These are phyloP conservation scores for Nannoperca australis DNA, from an alignment of 2,797 vertebrate species.

Conservation along the genomic window DNA sequence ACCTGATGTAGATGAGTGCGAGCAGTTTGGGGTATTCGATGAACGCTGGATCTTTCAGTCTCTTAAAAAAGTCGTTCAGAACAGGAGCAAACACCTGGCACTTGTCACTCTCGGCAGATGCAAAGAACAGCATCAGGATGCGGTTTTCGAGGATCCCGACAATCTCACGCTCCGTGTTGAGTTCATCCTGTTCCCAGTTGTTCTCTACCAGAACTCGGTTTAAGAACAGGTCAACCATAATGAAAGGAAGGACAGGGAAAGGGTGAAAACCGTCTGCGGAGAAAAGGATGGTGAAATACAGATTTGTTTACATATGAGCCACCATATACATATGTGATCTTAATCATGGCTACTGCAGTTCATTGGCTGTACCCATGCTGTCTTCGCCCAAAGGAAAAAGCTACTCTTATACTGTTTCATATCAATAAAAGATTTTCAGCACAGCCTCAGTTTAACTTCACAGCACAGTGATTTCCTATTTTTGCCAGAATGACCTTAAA, in stretches of 20 bases:
- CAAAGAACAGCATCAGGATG: slow-evolving; percentile 88
- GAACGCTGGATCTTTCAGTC: slow-evolving; percentile 87
- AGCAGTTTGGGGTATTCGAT: slow-evolving; percentile 87
- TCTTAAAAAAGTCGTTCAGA: slow-evolving; percentile 87
- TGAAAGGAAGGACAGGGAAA: neutral
- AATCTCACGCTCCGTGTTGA: slow-evolving; percentile 88
- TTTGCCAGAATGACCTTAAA: neutral
- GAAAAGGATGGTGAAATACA: neutral
- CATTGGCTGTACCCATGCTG: neutral
- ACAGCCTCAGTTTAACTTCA: slow-evolving; percentile 3
- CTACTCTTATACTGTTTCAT: neutral
- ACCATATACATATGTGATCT: neutral
- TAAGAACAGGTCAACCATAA: slow-evolving; percentile 88
- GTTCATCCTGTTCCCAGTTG: slow-evolving; percentile 86
- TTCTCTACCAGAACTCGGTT: slow-evolving; percentile 85
- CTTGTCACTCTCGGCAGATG: slow-evolving; percentile 64
- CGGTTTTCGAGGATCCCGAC: slow-evolving; percentile 85
- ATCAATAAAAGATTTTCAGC: slow-evolving; percentile 4
- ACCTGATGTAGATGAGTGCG: slow-evolving; percentile 81
- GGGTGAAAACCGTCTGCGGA: slow-evolving; percentile 20
- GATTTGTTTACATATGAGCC: neutral
- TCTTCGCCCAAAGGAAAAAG: neutral
- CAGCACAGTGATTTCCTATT: neutral
- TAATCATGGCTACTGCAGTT: neutral
- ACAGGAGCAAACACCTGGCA: slow-evolving; percentile 84